Base-by-base conservation (phyloP, 2,797 vertebrate species). In the Thripadectes ignobilis region DNA sequence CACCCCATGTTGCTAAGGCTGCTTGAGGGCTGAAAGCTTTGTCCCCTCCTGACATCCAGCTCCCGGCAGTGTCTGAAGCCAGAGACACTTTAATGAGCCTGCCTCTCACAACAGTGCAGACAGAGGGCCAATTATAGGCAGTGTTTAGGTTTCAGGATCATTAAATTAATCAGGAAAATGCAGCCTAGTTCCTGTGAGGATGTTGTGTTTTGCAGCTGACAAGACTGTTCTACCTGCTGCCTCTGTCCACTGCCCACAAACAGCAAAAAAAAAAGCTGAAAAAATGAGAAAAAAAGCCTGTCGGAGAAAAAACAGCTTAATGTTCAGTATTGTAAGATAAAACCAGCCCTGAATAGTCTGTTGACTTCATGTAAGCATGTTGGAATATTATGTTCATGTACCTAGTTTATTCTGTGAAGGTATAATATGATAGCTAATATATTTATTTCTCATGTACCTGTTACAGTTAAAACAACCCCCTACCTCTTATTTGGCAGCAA, bases 101-200 rank as follows among this genome's bases (percentile, higher is more conserved):
- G 75, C 58, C 45, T 91, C 29, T 86, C 66, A 63, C 69, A 39
- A 30, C 0, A 66, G 62, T 12, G 2, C 32, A 62, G 76, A 38
- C 4, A 3, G 27, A 84, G 58, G 74, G 32, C 88, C 89, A 93
- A 86, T 95, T 94, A 86, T 17, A 93, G 66, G n/a, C 2, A 1
- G 30, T 73, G 85, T 86, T 94, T 86, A 29, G 39, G 30, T 90
- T 95, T 88, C 85, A 90, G 73, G 62, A 76, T 90, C 80, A 84
- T 95, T 94, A 94, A 69, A 76, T 93, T 81, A 14, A 84, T 86
- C 67, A 77, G 62, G 51, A 59, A 92, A 94, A 41, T 30, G 45
- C 69, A 90, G 72, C 59, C 29, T 36, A 8, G 85, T 49, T 88
- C 69, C 76, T 45, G 15, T 41, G 79, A 78, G 72, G 75, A 78